A percentile compares a stretch with the other conserved stretches of the same genome.
Evolutionary conservation across 2,888 invertebrate genomes (phyloP).

Genomic region (Noctuana brunneofusca): DNA sequence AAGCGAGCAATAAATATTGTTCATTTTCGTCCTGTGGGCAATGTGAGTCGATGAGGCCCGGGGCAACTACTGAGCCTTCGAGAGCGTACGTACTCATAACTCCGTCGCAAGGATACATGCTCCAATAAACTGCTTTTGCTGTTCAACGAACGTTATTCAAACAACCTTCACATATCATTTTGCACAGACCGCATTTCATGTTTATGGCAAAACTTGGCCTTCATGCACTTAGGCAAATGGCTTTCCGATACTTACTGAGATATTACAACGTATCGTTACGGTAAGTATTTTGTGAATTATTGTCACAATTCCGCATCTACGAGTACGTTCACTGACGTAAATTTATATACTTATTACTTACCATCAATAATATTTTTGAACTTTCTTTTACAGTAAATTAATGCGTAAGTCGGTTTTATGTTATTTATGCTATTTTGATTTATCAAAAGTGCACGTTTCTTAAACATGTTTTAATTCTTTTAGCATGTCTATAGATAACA

Average conservation of each 20-base stretch:
- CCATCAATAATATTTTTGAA: background rate
- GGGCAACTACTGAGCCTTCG: conserved; percentile 46
- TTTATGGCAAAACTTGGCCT: conserved; percentile 80
- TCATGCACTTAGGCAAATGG: conserved; percentile 81
- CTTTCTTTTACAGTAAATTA: conserved; percentile 6
- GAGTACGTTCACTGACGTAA: background rate
- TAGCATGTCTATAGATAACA: background rate
- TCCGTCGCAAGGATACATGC: conserved; percentile 32
- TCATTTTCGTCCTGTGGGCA: conserved; percentile 73
- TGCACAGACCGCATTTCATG: conserved; percentile 77
- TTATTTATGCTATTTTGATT: too few species aligned
- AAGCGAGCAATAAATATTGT: conserved; percentile 73
- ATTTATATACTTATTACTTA: background rate
- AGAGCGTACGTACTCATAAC: conserved; percentile 37
- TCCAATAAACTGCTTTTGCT: conserved; percentile 34
- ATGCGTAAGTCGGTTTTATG: too few species aligned
- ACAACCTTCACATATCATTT: conserved; percentile 78
- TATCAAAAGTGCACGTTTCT: too few species aligned
- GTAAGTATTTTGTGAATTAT: conserved; percentile 68
- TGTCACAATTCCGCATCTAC: conserved; percentile 38
- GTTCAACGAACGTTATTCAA: conserved; percentile 29
- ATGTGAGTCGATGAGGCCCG: conserved; percentile 59
- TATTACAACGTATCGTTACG: conserved; percentile 61
- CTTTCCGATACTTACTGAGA: conserved; percentile 79
- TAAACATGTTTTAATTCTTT: too few species aligned